Evolutionary conservation across 2,797 vertebrate species (phyloP).

Genomic region (Eurystomus glaucurus): DNA sequence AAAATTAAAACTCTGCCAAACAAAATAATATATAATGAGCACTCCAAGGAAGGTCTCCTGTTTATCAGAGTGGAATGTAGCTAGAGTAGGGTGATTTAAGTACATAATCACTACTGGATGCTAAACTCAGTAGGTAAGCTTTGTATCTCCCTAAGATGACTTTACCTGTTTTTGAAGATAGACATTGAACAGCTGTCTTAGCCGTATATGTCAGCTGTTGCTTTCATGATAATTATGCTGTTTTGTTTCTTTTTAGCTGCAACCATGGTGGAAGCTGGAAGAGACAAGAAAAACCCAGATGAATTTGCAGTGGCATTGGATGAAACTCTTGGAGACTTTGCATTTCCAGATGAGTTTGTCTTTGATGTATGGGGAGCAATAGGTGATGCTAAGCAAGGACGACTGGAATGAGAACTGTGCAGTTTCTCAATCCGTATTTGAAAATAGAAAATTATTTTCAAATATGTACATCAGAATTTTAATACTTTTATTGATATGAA

Average conservation of each 20-base stretch:
- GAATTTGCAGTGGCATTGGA: slow-evolving; percentile 95
- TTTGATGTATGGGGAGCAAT: slow-evolving; percentile 98
- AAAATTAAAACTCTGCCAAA: neutral
- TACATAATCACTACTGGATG: neutral
- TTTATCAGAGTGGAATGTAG: neutral
- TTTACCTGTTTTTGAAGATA: neutral
- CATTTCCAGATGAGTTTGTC: slow-evolving; percentile 97
- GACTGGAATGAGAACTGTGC: slow-evolving; percentile 77
- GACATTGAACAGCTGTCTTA: neutral
- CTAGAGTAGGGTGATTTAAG: neutral
- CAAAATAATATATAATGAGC: neutral
- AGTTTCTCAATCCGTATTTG: neutral
- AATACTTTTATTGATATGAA: neutral
- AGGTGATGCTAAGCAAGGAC: slow-evolving; percentile 91
- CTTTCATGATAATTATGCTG: neutral
- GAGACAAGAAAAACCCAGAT: slow-evolving; percentile 94
- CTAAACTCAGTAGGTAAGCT: neutral
- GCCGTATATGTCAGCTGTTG: neutral
- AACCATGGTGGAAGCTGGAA: slow-evolving; percentile 97
- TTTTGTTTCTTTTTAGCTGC: slow-evolving; percentile 85
- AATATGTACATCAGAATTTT: neutral
- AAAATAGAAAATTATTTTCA: neutral
- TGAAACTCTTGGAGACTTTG: slow-evolving; percentile 95
- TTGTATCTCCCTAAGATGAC: neutral
- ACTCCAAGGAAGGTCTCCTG: neutral